phyloP scores from a whole-genome alignment of 2,113 vertebrate genomes.

The Sula dactylatra region DNA sequence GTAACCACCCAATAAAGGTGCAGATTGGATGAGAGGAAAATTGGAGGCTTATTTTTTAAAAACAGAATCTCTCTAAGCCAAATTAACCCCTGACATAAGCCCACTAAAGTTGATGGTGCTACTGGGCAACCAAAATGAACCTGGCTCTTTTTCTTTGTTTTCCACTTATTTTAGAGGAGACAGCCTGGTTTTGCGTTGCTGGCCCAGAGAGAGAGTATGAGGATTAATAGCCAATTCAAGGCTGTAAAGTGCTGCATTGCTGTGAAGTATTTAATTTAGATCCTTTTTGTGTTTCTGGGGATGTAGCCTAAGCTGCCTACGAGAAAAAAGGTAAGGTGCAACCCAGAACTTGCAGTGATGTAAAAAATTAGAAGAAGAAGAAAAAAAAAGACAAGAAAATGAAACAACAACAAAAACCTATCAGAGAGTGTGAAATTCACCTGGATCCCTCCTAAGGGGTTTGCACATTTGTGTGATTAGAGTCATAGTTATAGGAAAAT shows the following conservation, averaged over 20 bases:
- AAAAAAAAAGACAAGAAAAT: not conserved
- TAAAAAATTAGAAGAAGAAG: not conserved
- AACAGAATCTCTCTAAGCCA: not conserved
- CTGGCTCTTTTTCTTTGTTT: not conserved
- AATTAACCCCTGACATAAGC: not conserved
- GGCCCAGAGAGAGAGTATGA: not conserved
- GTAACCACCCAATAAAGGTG: not conserved
- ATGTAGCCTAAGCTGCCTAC: not conserved
- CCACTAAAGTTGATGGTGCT: not conserved
- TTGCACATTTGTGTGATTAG: conserved; percentile 48
- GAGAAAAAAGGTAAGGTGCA: not conserved
- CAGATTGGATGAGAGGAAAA: not conserved
- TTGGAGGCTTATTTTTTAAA: not conserved
- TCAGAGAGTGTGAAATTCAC: conserved; percentile 53
- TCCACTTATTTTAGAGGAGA: not conserved
- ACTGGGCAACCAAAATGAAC: not conserved
- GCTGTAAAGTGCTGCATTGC: conserved; percentile 14
- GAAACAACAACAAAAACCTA: not conserved
- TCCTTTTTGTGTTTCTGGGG: not conserved
- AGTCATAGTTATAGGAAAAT: conserved; percentile 52
- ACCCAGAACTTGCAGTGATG: not conserved
- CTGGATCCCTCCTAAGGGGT: conserved; percentile 32
- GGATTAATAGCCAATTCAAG: not conserved
- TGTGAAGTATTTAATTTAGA: conserved; percentile 27
- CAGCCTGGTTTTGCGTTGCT: not conserved